Conservation (phyloP, 2,797 vertebrate species). For the Jordanella pulchra region DNA sequence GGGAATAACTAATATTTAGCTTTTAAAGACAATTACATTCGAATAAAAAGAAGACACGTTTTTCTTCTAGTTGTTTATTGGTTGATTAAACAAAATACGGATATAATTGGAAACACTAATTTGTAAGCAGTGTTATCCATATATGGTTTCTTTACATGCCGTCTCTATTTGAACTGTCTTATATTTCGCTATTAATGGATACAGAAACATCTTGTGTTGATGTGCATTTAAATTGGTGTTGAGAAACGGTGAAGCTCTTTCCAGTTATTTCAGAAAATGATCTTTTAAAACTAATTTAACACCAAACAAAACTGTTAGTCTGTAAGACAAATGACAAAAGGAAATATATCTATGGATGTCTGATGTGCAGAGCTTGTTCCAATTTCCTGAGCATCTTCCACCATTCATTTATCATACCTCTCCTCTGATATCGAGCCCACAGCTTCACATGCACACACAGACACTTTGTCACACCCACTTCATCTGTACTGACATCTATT, state of each 20-base stretch:
- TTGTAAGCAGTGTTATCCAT: no score
- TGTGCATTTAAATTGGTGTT: background rate
- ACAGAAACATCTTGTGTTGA: background rate
- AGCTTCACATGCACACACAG: slow-evolving; percentile 8
- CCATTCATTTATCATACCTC: slow-evolving; percentile 12
- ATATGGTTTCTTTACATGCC: no score
- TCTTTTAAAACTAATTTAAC: slow-evolving; percentile 8
- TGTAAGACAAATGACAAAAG: slow-evolving; percentile 3
- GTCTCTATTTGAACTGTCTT: no score
- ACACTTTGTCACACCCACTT: background rate
- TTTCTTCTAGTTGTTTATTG: no score
- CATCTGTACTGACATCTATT: slow-evolving; percentile 10
- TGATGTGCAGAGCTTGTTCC: slow-evolving; percentile 16
- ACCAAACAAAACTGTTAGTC: slow-evolving; percentile 1
- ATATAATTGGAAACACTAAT: no score
- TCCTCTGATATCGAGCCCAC: slow-evolving; percentile 16
- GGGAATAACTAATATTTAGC: no score
- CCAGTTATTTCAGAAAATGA: slow-evolving; percentile 1
- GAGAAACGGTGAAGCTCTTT: background rate
- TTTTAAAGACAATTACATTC: no score
- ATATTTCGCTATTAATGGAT: no score
- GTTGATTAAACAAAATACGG: no score
- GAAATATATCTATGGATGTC: background rate
- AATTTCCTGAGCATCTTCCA: slow-evolving; percentile 37
- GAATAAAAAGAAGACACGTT: no score